Evolutionary conservation across 2,797 vertebrate species (phyloP).

Genomic region (Diceros bicornis): DNA sequence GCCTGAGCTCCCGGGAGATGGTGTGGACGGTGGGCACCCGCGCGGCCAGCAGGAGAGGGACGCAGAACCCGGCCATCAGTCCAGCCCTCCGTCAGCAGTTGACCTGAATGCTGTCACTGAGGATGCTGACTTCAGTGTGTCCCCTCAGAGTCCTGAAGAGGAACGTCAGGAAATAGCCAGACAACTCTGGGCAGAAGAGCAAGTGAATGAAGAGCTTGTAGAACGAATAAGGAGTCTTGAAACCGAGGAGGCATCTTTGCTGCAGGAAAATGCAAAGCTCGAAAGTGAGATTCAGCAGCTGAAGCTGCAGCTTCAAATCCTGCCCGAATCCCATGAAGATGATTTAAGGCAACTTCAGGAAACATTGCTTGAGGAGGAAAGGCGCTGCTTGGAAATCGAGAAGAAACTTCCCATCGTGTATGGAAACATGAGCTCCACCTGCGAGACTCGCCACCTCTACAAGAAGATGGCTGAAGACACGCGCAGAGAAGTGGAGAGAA

Average conservation of each 20-base stretch:
- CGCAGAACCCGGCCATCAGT: no score
- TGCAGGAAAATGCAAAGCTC: neutral
- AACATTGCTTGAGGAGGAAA: neutral
- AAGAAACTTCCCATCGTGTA: neutral
- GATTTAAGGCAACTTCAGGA: accelerated
- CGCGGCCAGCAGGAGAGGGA: neutral
- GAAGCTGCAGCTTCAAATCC: neutral
- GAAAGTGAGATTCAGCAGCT: neutral
- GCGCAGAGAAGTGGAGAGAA: neutral
- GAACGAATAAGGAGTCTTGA: neutral
- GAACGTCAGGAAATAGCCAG: neutral
- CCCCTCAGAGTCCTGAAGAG: neutral
- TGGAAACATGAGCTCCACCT: accelerated
- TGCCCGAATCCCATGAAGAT: neutral
- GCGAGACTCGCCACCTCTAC: neutral
- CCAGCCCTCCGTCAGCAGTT: accelerated
- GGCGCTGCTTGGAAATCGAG: accelerated
- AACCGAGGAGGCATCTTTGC: neutral
- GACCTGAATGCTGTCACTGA: neutral
- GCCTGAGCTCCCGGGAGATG: no score
- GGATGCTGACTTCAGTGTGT: no score
- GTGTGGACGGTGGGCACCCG: accelerated
- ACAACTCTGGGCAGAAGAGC: neutral
- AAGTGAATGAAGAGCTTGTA: neutral
- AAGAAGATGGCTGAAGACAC: neutral